Conservation (phyloP, 2,888 invertebrate genomes). For the Erynnis tages region DNA sequence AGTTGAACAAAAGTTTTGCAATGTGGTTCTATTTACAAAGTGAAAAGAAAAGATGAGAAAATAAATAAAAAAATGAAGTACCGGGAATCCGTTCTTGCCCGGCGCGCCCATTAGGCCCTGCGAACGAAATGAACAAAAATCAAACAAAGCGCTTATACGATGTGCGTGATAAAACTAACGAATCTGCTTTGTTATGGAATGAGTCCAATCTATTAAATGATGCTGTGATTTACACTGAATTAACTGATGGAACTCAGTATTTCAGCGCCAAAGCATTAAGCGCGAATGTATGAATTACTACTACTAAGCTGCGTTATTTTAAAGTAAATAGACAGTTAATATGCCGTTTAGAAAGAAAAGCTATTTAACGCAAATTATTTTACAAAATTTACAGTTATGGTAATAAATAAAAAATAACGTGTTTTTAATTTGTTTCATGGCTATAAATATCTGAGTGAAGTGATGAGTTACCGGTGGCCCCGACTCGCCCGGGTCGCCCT, state of each 20-base stretch:
- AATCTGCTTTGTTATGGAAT: background rate
- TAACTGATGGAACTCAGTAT: too few species aligned
- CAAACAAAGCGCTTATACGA: slow-evolving; percentile 32
- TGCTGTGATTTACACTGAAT: background rate
- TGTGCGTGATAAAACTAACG: background rate
- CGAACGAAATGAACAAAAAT: slow-evolving; percentile 49
- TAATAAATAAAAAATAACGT: too few species aligned
- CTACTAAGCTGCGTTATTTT: background rate
- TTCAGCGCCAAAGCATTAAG: too few species aligned
- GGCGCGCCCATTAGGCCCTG: slow-evolving; percentile 91
- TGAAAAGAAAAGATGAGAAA: slow-evolving; percentile 39
- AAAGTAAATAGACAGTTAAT: background rate
- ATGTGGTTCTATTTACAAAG: slow-evolving; percentile 11
- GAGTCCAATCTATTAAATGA: slow-evolving; percentile 13
- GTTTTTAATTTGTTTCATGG: too few species aligned
- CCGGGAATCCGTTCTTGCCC: slow-evolving; percentile 95
- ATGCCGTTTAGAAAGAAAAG: background rate
- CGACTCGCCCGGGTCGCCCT: slow-evolving; percentile 91
- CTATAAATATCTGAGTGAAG: background rate
- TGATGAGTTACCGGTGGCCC: slow-evolving; percentile 87
- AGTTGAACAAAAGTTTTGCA: background rate
- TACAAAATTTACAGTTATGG: background rate
- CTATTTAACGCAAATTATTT: background rate
- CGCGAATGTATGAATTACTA: slow-evolving; percentile 3
- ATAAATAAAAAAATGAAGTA: slow-evolving; percentile 75